Evolutionary conservation across 2,113 vertebrate genomes (phyloP).

Genomic region (Pelecanoides urinatrix): DNA sequence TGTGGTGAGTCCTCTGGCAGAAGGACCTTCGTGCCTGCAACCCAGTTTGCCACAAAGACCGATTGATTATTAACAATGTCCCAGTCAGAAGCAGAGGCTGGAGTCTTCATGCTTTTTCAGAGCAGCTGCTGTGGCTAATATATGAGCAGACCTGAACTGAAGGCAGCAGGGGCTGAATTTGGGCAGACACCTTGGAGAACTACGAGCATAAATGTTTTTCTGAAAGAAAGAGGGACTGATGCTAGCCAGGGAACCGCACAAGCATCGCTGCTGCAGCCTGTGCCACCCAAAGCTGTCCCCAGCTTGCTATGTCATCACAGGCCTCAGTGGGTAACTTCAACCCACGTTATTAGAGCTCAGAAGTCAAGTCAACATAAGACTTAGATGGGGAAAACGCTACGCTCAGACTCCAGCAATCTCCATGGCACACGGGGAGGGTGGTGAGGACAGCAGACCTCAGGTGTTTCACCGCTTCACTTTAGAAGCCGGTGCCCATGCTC

Average conservation of each 20-base stretch:
- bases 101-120: neutral
- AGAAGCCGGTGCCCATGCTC: rapidly evolving
- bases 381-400: rapidly evolving
- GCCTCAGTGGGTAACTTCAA: neutral
- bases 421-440: neutral
- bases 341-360: neutral
- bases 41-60: neutral
- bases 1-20: neutral
- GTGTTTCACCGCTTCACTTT: neutral
- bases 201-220: neutral
- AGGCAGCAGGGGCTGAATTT: neutral
- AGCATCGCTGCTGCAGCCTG: rapidly evolving
- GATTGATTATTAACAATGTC: neutral
- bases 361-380: neutral
- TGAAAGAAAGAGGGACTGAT: neutral
- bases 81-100: neutral
- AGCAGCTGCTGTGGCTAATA: neutral
- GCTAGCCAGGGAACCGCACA: neutral
- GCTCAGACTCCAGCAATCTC: neutral
- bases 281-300: neutral
- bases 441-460: neutral
- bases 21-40: neutral
- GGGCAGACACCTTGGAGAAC: neutral
- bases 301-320: neutral
- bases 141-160: neutral